A percentile compares a stretch with the other conserved stretches of the same genome.
phyloP scores from a whole-genome alignment of 2,888 invertebrate genomes.

The Anodontia alba region DNA sequence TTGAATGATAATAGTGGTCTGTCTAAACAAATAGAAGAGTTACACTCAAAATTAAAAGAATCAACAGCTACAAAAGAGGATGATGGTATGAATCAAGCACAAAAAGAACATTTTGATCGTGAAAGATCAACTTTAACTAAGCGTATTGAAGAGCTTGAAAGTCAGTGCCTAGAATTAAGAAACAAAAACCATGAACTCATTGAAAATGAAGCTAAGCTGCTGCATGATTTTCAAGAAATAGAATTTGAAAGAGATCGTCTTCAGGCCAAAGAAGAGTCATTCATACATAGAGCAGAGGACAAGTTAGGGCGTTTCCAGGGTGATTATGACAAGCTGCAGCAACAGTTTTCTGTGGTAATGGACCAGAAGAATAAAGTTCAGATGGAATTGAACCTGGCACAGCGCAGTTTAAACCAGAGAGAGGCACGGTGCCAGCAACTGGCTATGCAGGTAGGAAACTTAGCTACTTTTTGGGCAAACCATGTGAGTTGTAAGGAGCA shows the following conservation, averaged over 20 bases:
- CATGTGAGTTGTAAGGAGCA: too few relatives aligned
- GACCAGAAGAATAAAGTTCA: constrained; percentile 75
- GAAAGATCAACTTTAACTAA: constrained; percentile 69
- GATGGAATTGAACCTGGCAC: constrained; percentile 71
- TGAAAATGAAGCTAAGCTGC: constrained; percentile 63
- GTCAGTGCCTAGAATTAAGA: constrained; percentile 58
- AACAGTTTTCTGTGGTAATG: constrained; percentile 74
- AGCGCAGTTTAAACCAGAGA: constrained; percentile 72
- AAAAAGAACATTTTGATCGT: constrained; percentile 70
- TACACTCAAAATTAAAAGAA: constrained; percentile 73
- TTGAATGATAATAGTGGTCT: constrained; percentile 77
- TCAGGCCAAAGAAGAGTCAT: constrained; percentile 58
- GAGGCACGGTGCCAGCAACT: constrained; percentile 80
- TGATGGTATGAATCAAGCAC: constrained; percentile 59
- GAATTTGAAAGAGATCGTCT: constrained; percentile 74
- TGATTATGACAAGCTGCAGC: constrained; percentile 74
- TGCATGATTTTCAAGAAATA: constrained; percentile 66
- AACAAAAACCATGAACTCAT: constrained; percentile 68
- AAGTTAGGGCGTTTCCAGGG: constrained; percentile 65
- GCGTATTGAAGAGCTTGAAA: constrained; percentile 75
- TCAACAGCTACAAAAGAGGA: constrained; percentile 56
- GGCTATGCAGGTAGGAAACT: constrained; percentile 76
- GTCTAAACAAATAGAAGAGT: constrained; percentile 80
- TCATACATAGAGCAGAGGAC: constrained; percentile 56
- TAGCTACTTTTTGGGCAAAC: too few relatives aligned